Evolutionary conservation across 2,797 vertebrate species (phyloP), one percentile per base, ranked within the genome.

Genomic region (Myotis findleyi): DNA sequence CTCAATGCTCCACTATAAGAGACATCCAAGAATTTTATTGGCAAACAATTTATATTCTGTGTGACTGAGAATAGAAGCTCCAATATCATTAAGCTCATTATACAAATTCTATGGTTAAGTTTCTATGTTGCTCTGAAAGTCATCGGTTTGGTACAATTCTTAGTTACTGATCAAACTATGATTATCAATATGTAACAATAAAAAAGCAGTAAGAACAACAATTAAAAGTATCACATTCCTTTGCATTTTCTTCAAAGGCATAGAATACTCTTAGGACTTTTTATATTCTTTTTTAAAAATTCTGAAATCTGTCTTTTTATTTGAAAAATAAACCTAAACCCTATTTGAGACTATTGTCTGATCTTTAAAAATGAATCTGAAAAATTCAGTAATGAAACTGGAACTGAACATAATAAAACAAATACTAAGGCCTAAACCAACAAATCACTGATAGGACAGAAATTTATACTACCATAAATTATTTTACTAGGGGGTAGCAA

Each of bases 11-110:
- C 77, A 85, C 57, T 89, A 14, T 59, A 93, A 88, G 18, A 51
- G 79, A 96, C 66, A 53, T 27, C 53, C 51, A 81, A 72, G 86
- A 91, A 96, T 79, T 93, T 97, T 97, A 97, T 83, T 86, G 91
- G 68, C 47, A 95, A 96, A 89, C 72, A 96, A 96, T 75, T 97
- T 96, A 76, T 2, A 83, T 75, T 75, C 91, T 95, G 87, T 93
- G 30, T 88, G 64, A 85, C 71, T 94, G 84, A 86, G 41, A 55
- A 93, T 17, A 66, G 96, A 97, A 91, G 53, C 23, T 21, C 44
- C 55, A 94, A 71, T 57, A 80, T 64, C 91, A 89, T 76, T 93
- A 94, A 93, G 25, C 27, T 51, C 68, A 84, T 6, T 55, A 94
- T 59, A 91, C 73, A 93, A 94, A 94, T 69, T 92, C 71, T 94